phyloP scores from a whole-genome alignment of 2,888 invertebrate species.

The Phymatocera aterrima region DNA sequence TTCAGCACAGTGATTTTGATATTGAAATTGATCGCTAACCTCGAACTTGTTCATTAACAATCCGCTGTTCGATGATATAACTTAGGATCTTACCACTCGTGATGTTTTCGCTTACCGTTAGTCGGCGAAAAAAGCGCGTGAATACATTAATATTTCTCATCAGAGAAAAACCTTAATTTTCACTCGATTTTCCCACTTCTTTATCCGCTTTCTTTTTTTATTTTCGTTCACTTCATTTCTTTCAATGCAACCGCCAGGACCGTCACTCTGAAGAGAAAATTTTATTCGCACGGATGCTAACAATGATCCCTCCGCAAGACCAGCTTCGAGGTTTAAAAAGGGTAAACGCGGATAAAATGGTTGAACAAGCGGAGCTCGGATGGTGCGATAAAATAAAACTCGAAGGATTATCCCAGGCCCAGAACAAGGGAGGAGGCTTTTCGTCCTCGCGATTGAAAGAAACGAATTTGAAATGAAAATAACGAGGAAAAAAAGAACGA shows the following conservation, averaged over 20 bases:
- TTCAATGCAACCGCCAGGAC: not conserved
- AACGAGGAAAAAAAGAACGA: not conserved
- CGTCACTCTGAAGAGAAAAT: not conserved
- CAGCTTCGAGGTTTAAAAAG: too few species aligned
- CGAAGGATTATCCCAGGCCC: not conserved
- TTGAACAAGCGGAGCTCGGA: not conserved
- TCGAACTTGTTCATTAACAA: too few species aligned
- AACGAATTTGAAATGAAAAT: not conserved
- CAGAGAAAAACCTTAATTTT: too few species aligned
- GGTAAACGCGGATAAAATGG: slow-evolving; percentile 18
- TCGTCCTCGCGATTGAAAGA: not conserved
- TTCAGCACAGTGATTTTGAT: too few species aligned
- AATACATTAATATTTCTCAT: too few species aligned
- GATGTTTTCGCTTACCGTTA: too few species aligned
- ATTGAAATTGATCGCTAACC: too few species aligned
- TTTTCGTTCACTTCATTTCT: not conserved
- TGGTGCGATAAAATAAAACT: not conserved
- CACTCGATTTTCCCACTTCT: too few species aligned
- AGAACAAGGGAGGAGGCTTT: not conserved
- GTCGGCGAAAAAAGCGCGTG: too few species aligned
- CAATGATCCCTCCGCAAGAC: slow-evolving; percentile 11
- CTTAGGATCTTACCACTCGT: too few species aligned
- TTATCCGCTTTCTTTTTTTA: not conserved
- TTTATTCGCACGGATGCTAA: slow-evolving; percentile 1
- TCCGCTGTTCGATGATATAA: too few species aligned